Base-by-base conservation (phyloP, 1,140 invertebrate species). In the Papilio machaon region DNA sequence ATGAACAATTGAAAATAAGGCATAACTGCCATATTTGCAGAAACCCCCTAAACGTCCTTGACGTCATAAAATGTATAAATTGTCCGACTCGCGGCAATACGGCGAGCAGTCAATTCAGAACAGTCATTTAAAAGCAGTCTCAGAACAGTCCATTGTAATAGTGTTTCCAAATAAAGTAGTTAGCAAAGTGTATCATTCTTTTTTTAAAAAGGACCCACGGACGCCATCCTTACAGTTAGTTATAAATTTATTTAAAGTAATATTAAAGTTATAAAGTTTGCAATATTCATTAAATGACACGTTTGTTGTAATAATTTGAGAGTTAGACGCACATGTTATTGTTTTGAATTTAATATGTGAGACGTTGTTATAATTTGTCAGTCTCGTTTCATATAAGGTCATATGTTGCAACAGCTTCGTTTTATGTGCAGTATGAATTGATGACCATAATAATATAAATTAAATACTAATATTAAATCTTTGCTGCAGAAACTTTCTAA, bases 321-420 rank as follows among this genome's bases (percentile, higher is more conserved):
- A 60, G 23, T 30, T 30, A 30, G 58, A 60, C 19, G 30, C 5
- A 13, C 13, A 6, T 35, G 64, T 35, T 70, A 70, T 70, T 70
- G 30, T 70, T 70, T 70, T 70, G 30, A 70, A 35, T 70, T 70
- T 70, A 70, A 70, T 70, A 70, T 70, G 64, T 23, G 30, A 70
- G 64, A 70, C 64, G 64, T 70, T 17, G 64, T 70, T 38, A 70
- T 70, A 70, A 70, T 70, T 70, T 70, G 64, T 70, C 19, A 11
- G 60, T 64, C 19, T 70, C 2, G 64, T 30, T 67, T 67, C 23
- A 64, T 30, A 67, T 67, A 35, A 13, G 30, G 64, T 7, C 64
- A 70, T 10, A 15, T 38, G 23, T 64, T 64, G 64, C 64, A 70
- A 70, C 64, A 70, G 30, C 64, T 70, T 70, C 30, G 64, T 70